Conservation (phyloP, 2,797 vertebrate species). For the Halcyon leucocephala region DNA sequence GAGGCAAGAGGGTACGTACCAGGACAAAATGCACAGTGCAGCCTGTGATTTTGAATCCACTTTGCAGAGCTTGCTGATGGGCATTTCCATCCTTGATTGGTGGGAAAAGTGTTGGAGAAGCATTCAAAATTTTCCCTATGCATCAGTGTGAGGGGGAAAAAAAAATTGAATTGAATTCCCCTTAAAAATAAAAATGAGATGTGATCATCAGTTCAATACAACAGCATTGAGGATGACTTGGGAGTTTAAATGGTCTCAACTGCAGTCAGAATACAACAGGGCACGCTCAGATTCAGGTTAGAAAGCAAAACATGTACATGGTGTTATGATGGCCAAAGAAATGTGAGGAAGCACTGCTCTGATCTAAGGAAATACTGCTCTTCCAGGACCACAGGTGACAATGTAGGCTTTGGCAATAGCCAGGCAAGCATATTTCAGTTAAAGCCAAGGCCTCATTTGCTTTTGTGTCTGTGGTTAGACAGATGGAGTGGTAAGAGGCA, state of each 20-base stretch:
- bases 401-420: not conserved
- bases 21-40: constrained; percentile 90
- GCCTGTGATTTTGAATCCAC: constrained; percentile 79
- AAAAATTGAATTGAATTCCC: not conserved
- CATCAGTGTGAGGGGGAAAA: not conserved
- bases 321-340: not conserved
- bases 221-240: not conserved
- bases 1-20: constrained; percentile 75
- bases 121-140: constrained; percentile 88
- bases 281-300: not conserved
- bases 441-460: not conserved
- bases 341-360: not conserved
- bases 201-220: not conserved
- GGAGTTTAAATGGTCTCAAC: not conserved
- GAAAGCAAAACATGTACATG: not conserved
- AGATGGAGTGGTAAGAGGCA: accelerated
- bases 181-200: not conserved
- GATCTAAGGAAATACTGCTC: not conserved
- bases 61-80: constrained; percentile 81
- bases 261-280: not conserved
- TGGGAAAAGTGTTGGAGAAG: constrained; percentile 87
- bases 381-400: not conserved
- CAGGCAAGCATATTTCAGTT: not conserved
- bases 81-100: constrained; percentile 81
- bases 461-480: not conserved